Conservation (phyloP, 2,113 vertebrate species). For the Romanogobio albipinnatus region DNA sequence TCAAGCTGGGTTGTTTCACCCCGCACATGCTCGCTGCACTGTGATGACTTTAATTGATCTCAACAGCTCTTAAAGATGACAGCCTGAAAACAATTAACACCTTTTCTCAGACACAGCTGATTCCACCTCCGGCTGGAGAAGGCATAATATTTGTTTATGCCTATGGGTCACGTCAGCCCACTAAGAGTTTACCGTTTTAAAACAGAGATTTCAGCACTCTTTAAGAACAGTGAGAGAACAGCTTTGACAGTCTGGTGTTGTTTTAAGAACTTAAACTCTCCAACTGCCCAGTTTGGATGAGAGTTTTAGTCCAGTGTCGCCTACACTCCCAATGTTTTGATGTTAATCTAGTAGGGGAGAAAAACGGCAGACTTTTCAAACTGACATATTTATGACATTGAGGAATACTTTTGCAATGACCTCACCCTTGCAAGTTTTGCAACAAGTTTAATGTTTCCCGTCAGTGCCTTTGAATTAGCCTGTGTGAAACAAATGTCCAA, state of each 20-base stretch:
- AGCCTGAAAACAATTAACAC: constrained; percentile 60
- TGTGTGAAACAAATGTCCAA: constrained; percentile 34
- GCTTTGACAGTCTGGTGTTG: constrained; percentile 47
- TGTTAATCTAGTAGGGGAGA: constrained; percentile 37
- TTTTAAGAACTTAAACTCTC: constrained; percentile 48
- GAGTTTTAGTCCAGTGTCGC: not conserved
- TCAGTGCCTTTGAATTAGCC: constrained; percentile 51
- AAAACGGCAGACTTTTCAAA: not conserved
- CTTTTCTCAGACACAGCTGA: constrained; percentile 23
- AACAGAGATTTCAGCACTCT: constrained; percentile 54
- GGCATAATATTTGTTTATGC: constrained; percentile 59
- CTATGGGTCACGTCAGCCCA: constrained; percentile 53
- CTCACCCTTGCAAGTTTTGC: constrained; percentile 23
- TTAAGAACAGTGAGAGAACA: constrained; percentile 22
- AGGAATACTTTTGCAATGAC: constrained; percentile 50
- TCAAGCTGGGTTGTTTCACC: constrained; percentile 31
- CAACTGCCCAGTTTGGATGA: not conserved
- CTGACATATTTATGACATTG: constrained; percentile 25
- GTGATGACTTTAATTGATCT: constrained; percentile 53
- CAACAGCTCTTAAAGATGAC: constrained; percentile 55
- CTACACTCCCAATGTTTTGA: constrained; percentile 25
- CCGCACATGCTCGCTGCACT: constrained; percentile 10
- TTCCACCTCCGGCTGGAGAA: constrained; percentile 33
- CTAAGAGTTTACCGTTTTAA: constrained; percentile 48
- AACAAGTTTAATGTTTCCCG: constrained; percentile 38